These are phyloP conservation scores for Eublepharis macularius DNA, from an alignment of 2,113 vertebrate genomes.

Conservation along the genomic window DNA sequence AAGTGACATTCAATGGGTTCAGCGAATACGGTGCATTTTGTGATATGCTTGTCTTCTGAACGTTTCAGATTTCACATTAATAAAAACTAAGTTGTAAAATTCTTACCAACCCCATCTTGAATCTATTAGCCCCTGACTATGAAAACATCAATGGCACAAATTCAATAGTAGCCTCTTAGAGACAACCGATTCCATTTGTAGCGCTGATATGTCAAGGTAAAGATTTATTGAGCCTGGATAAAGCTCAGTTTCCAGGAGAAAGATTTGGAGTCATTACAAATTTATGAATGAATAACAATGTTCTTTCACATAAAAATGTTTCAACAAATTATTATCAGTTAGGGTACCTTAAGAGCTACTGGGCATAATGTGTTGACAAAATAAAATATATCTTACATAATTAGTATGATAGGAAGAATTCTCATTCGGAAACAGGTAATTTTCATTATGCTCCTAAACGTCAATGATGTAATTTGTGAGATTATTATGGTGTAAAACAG, in stretches of 20 bases:
- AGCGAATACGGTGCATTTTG: too few relatives aligned
- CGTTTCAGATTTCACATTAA: not conserved
- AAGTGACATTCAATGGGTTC: too few relatives aligned
- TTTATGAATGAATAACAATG: conserved; percentile 40
- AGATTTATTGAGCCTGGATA: conserved; percentile 43
- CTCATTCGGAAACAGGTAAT: conserved; percentile 1
- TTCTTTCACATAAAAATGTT: conserved; percentile 47
- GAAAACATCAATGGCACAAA: not conserved
- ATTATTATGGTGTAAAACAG: conserved; percentile 8
- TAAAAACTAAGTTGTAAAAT: not conserved
- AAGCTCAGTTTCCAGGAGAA: conserved; percentile 54
- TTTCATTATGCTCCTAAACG: conserved; percentile 29
- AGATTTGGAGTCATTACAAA: conserved; percentile 32
- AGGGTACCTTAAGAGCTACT: conserved; percentile 11
- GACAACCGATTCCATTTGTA: conserved; percentile 22
- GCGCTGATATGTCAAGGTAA: conserved; percentile 33
- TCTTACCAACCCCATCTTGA: not conserved
- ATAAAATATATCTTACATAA: conserved; percentile 41
- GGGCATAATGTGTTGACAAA: conserved; percentile 41
- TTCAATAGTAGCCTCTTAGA: conserved; percentile 17
- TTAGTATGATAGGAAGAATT: conserved; percentile 18
- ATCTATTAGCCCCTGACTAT: not conserved
- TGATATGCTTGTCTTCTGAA: too few relatives aligned
- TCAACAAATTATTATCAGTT: conserved; percentile 43
- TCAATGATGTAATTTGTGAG: not conserved